phyloP scores from a whole-genome alignment of 2,888 invertebrate species.

The Gymnoscelis rufifasciata region DNA sequence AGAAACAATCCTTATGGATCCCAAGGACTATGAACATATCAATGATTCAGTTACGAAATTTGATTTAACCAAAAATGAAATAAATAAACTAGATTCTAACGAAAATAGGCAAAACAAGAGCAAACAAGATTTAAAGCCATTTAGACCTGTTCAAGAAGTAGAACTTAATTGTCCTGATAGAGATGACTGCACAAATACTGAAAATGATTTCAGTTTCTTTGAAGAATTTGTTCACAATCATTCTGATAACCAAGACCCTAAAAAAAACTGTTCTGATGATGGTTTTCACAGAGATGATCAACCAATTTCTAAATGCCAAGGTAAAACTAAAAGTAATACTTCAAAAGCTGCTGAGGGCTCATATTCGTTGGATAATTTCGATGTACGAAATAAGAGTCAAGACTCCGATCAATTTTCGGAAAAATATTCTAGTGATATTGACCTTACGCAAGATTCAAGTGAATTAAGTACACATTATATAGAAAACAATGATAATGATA shows the following conservation, averaged over 20 bases:
- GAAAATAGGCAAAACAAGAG: neutral
- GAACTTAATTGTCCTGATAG: neutral
- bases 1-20: conserved; percentile 43
- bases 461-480: neutral
- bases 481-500: conserved; percentile 22
- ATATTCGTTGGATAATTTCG: conserved; percentile 30
- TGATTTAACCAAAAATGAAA: neutral
- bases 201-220: conserved; percentile 36
- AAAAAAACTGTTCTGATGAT: neutral
- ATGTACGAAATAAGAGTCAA: neutral
- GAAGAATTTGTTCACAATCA: conserved; percentile 47
- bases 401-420: too few species aligned
- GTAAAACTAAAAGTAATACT: conserved; percentile 3
- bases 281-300: neutral
- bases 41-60: neutral
- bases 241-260: conserved; percentile 33
- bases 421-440: conserved; percentile 44
- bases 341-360: conserved; percentile 43
- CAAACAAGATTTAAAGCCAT: neutral
- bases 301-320: neutral
- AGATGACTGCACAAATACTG: conserved; percentile 3
- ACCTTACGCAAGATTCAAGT: conserved; percentile 53
- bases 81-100: conserved; percentile 6
- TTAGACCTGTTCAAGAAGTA: neutral
- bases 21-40: conserved; percentile 30